These are phyloP conservation scores for Gopherus evgoodei DNA, from an alignment of 2,113 vertebrate genomes.

Conservation along the genomic window DNA sequence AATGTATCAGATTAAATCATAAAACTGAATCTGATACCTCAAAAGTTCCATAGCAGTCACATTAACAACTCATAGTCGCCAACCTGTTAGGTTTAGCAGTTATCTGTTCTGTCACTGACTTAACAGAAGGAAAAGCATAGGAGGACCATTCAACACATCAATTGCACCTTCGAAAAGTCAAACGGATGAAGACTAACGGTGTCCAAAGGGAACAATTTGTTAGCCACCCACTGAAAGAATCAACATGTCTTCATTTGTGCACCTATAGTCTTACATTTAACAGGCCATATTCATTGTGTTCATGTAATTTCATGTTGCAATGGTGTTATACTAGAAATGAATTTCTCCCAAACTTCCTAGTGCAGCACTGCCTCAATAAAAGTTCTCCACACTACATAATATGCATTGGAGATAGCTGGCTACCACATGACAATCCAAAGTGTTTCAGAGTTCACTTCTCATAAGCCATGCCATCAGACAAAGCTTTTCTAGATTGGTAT, in stretches of 20 bases:
- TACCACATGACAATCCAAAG: conserved; percentile 10
- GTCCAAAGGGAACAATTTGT: conserved; percentile 10
- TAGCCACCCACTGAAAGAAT: neutral
- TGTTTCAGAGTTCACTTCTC: neutral
- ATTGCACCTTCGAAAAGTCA: neutral
- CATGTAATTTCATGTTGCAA: neutral
- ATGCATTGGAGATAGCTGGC: no score
- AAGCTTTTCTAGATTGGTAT: neutral
- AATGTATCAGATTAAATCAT: neutral
- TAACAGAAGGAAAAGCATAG: neutral
- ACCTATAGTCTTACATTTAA: neutral
- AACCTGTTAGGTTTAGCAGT: neutral
- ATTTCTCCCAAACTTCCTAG: neutral
- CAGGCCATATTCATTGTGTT: neutral
- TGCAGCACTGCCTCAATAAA: neutral
- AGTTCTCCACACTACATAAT: no score
- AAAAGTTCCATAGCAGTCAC: neutral
- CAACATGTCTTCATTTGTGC: neutral
- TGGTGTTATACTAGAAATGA: neutral
- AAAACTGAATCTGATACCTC: neutral
- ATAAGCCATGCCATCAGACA: neutral
- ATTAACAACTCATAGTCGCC: neutral
- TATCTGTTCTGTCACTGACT: neutral
- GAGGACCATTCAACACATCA: neutral
- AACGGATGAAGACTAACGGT: accelerated